Percentiles rank a stretch among this genome's conserved stretches.
Evolutionary conservation across 2,113 vertebrate species (phyloP).

Genomic region (Protomyctophum bolini): DNA sequence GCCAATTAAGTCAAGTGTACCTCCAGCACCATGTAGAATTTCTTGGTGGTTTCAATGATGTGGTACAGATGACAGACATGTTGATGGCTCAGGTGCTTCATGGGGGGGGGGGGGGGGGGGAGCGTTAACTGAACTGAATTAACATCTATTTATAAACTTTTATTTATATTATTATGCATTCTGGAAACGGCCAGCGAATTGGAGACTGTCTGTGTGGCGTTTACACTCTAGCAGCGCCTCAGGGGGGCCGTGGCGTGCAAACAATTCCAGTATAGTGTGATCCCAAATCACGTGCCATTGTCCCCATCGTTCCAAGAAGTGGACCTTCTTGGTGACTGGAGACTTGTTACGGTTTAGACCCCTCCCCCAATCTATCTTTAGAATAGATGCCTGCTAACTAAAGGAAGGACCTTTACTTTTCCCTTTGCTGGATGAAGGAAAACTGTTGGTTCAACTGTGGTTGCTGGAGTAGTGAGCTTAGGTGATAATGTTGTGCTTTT

Average conservation of each 20-base stretch:
- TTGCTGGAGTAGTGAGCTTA: neutral
- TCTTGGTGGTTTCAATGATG: slow-evolving; percentile 89
- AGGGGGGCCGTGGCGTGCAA: no score
- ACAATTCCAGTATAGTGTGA: no score
- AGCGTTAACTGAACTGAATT: no score
- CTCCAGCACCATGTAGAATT: slow-evolving; percentile 95
- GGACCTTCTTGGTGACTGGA: slow-evolving; percentile 38
- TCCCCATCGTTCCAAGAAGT: slow-evolving; percentile 2
- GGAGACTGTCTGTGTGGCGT: no score
- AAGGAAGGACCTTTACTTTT: slow-evolving; percentile 19
- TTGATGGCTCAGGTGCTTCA: slow-evolving; percentile 94
- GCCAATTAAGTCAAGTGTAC: slow-evolving; percentile 58
- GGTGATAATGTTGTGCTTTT: slow-evolving; percentile 19
- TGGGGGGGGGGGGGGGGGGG: slow-evolving; percentile 59
- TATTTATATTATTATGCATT: no score
- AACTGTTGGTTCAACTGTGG: slow-evolving; percentile 6
- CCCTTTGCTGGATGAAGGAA: slow-evolving; percentile 48
- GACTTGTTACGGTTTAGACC: slow-evolving; percentile 9
- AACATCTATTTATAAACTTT: no score
- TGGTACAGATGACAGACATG: slow-evolving; percentile 93
- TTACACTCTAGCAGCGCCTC: no score
- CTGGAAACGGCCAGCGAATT: no score
- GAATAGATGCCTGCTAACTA: slow-evolving; percentile 1
- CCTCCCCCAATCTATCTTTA: neutral
- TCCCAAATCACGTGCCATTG: no score